phyloP scores from a whole-genome alignment of 2,797 vertebrate species.

The Falco naumanni region DNA sequence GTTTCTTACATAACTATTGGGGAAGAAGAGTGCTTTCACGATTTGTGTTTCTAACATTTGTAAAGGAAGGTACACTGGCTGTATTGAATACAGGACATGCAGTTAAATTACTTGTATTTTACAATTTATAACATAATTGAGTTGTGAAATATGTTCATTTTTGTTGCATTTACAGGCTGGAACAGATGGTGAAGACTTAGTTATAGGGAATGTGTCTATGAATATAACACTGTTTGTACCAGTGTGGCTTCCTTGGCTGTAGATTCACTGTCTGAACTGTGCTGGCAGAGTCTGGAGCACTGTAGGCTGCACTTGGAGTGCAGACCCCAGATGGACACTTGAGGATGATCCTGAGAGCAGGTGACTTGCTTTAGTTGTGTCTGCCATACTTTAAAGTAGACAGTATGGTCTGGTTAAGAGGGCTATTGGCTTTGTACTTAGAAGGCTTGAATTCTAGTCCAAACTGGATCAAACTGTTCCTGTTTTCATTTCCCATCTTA shows the following conservation, averaged over 20 bases:
- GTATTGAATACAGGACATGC: not conserved
- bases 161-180: conserved; percentile 11
- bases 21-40: not conserved
- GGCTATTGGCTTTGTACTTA: not conserved
- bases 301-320: not conserved
- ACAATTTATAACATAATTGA: conserved; percentile 28
- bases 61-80: not conserved
- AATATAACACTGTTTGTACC: conserved; percentile 3
- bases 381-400: not conserved
- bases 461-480: not conserved
- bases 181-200: conserved; percentile 53
- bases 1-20: not conserved
- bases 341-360: not conserved
- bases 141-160: conserved; percentile 51
- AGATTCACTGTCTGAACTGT: not conserved
- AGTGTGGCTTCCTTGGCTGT: not conserved
- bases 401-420: not conserved
- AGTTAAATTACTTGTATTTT: conserved; percentile 42
- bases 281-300: not conserved
- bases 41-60: not conserved
- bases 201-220: not conserved
- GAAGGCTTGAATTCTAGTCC: not conserved
- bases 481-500: not conserved
- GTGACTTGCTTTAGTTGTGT: not conserved
- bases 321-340: not conserved